These are phyloP conservation scores for Hipposideros larvatus DNA, from an alignment of 2,797 vertebrate species.

Conservation along the genomic window DNA sequence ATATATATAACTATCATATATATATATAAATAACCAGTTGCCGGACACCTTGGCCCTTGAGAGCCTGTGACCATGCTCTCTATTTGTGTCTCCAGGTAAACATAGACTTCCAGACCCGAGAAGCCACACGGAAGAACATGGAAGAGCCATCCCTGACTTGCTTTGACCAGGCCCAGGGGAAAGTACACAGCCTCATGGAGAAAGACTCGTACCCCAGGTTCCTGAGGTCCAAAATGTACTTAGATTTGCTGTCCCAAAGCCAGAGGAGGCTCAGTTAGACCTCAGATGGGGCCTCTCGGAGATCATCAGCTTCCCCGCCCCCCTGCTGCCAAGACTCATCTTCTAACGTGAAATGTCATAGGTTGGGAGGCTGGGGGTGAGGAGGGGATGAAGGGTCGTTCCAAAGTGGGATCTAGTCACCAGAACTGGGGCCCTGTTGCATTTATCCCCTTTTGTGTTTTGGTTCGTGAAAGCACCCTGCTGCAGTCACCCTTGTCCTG, in stretches of 20 bases:
- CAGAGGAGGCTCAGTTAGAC: slow-evolving; percentile 95
- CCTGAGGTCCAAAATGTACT: slow-evolving; percentile 98
- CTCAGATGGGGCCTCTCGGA: slow-evolving; percentile 73
- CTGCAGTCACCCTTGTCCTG: slow-evolving; percentile 72
- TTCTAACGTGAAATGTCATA: slow-evolving; percentile 85
- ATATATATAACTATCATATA: too few relatives aligned
- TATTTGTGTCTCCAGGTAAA: slow-evolving; percentile 92
- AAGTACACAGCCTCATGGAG: slow-evolving; percentile 98
- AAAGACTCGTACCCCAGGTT: slow-evolving; percentile 99
- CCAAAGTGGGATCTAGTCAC: slow-evolving; percentile 60
- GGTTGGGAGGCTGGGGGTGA: slow-evolving; percentile 56
- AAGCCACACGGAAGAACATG: slow-evolving; percentile 94
- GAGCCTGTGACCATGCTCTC: slow-evolving; percentile 62
- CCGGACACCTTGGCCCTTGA: background rate
- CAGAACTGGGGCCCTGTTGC: slow-evolving; percentile 61
- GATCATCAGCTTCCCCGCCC: slow-evolving; percentile 77
- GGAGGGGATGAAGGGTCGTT: slow-evolving; percentile 66
- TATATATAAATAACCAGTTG: background rate
- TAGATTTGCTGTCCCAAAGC: slow-evolving; percentile 95
- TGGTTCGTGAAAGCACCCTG: slow-evolving; percentile 73
- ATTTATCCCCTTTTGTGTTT: slow-evolving; percentile 58
- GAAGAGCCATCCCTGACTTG: slow-evolving; percentile 94
- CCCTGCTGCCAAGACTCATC: slow-evolving; percentile 82
- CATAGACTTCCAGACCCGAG: slow-evolving; percentile 96
- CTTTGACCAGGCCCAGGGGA: slow-evolving; percentile 95